Conservation (phyloP, 2,797 vertebrate species). For the Podargus strigoides region DNA sequence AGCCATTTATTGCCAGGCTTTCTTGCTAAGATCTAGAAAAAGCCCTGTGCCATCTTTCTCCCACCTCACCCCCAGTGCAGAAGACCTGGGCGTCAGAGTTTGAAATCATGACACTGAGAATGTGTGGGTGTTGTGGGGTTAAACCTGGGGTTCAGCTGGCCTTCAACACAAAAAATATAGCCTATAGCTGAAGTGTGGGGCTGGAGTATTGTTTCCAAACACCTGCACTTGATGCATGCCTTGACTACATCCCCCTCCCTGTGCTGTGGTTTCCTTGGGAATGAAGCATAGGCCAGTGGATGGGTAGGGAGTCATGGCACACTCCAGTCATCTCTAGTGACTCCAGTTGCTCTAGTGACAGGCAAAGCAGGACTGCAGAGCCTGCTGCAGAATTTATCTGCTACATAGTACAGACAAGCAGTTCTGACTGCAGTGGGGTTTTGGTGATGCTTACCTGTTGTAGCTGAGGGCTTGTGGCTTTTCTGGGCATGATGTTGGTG, state of each 20-base stretch:
- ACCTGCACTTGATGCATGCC: neutral
- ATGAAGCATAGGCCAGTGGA: neutral
- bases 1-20: neutral
- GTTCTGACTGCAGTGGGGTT: neutral
- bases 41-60: neutral
- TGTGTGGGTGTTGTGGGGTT: neutral
- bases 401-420: neutral
- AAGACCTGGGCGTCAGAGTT: neutral
- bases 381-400: neutral
- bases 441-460: neutral
- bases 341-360: neutral
- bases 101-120: neutral
- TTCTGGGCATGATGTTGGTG: neutral
- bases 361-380: neutral
- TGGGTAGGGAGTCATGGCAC: neutral
- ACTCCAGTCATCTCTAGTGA: rapidly evolving
- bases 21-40: neutral
- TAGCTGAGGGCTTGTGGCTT: neutral
- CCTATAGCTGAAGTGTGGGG: neutral
- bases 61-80: neutral
- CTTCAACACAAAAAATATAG: neutral
- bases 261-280: neutral
- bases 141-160: neutral
- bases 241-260: neutral
- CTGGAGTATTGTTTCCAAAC: neutral